Evolutionary conservation across 2,888 invertebrate species (phyloP).

Genomic region (Cryptocephalus primarius): DNA sequence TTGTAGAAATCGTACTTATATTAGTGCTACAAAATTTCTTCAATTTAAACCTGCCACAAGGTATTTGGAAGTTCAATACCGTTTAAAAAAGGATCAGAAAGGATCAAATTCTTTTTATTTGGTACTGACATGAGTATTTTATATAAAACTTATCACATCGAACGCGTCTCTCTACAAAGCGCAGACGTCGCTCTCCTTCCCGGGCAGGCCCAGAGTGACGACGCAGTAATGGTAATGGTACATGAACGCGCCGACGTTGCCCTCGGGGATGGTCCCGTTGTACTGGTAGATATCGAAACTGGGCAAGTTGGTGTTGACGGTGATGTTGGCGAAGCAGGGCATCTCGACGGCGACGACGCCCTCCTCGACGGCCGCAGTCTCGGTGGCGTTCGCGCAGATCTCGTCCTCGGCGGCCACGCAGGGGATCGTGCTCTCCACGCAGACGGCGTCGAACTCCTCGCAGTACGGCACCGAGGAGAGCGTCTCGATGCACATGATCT

Average conservation of each 20-base stretch:
- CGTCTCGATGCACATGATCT: slow-evolving; percentile 28
- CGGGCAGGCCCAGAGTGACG: slow-evolving; percentile 23
- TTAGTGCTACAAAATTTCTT: too few relatives aligned
- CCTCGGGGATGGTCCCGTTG: slow-evolving; percentile 16
- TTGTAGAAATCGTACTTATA: too few relatives aligned
- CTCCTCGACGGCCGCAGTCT: slow-evolving; percentile 2
- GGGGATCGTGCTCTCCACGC: slow-evolving; percentile 19
- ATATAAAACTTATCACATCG: too few relatives aligned
- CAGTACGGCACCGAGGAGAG: slow-evolving; percentile 20
- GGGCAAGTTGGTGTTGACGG: slow-evolving; percentile 21
- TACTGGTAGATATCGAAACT: slow-evolving; percentile 15
- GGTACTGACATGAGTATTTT: too few relatives aligned
- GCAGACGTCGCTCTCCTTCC: slow-evolving; percentile 17
- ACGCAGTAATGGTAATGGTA: slow-evolving; percentile 21
- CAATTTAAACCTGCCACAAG: too few relatives aligned
- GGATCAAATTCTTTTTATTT: too few relatives aligned
- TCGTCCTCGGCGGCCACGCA: slow-evolving; percentile 21
- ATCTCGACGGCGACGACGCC: slow-evolving; percentile 15
- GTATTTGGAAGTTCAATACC: too few relatives aligned
- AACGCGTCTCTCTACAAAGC: too few relatives aligned
- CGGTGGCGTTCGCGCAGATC: slow-evolving; percentile 16
- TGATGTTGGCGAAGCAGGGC: slow-evolving; percentile 31
- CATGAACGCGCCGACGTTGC: slow-evolving; percentile 14
- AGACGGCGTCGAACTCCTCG: slow-evolving; percentile 18
- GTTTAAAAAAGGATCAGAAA: too few relatives aligned